Percentiles rank a stretch among this genome's conserved stretches.
Conservation (phyloP, 1,140 invertebrate species). For the Palaemon carinicauda region DNA sequence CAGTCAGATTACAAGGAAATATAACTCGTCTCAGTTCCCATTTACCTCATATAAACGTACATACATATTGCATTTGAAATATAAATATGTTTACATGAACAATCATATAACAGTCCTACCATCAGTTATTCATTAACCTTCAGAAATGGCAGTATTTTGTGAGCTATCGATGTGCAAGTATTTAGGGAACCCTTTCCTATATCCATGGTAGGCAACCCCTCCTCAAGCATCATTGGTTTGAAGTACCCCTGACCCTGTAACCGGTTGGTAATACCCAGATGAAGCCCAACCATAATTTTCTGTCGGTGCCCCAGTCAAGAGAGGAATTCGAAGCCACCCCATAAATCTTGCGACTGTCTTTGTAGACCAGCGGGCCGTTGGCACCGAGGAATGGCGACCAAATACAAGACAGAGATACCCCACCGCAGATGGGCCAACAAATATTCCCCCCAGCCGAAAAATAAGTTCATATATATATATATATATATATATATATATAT, state of each 20-base stretch:
- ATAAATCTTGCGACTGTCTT: constrained; percentile 55
- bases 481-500: not conserved
- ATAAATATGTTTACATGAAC: no score
- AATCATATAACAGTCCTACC: no score
- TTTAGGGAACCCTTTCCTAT: no score
- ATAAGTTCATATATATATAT: not conserved
- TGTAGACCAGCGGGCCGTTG: constrained; percentile 46
- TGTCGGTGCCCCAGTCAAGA: constrained; percentile 51
- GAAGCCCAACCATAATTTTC: constrained; percentile 52
- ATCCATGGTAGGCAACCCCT: not conserved
- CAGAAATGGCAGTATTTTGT: no score
- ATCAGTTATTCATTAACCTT: no score
- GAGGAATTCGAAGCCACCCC: constrained; percentile 49
- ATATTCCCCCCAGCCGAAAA: not conserved
- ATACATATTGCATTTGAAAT: no score
- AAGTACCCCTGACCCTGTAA: constrained; percentile 46
- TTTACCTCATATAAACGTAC: no score
- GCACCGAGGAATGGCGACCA: constrained; percentile 37
- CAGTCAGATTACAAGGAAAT: no score
- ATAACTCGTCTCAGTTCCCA: no score
- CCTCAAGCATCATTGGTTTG: not conserved
- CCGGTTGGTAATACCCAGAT: constrained; percentile 55
- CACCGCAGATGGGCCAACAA: constrained; percentile 32
- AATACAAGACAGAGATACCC: not conserved
- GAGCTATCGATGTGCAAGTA: no score